Evolutionary conservation across 2,797 vertebrate species (phyloP).

Genomic region (Acipenser oxyrinchus): DNA sequence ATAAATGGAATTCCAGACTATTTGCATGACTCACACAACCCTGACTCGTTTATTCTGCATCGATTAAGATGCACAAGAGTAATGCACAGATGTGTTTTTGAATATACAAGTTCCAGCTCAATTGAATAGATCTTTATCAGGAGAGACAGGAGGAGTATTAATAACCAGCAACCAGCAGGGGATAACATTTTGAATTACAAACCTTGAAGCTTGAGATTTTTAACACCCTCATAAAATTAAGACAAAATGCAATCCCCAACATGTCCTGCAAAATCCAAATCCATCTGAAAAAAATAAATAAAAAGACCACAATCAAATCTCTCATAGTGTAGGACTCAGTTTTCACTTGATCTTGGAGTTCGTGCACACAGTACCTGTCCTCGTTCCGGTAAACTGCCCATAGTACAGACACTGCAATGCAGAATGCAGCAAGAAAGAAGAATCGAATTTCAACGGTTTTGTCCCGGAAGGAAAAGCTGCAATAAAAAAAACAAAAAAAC

Average conservation of each 20-base stretch:
- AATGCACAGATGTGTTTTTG: too few species aligned
- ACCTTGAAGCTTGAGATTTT: slow-evolving; percentile 94
- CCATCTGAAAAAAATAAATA: slow-evolving; percentile 65
- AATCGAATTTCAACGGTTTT: slow-evolving; percentile 69
- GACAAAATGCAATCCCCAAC: slow-evolving; percentile 84
- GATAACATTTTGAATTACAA: slow-evolving; percentile 15
- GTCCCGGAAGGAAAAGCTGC: slow-evolving; percentile 59
- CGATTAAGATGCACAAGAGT: too few species aligned
- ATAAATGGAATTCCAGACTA: too few species aligned
- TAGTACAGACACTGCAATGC: slow-evolving; percentile 64
- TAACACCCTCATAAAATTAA: slow-evolving; percentile 90
- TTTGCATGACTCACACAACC: too few species aligned
- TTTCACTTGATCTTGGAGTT: slow-evolving; percentile 2
- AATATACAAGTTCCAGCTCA: too few species aligned
- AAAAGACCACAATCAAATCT: slow-evolving; percentile 9
- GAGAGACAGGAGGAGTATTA: too few species aligned
- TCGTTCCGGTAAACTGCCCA: slow-evolving; percentile 92
- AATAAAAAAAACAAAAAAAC: slow-evolving; percentile 22
- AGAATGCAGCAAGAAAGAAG: slow-evolving; percentile 70
- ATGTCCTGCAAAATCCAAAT: slow-evolving; percentile 94
- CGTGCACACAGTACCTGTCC: slow-evolving; percentile 65
- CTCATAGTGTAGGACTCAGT: background rate
- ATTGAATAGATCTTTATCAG: too few species aligned
- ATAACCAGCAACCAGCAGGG: too few species aligned
- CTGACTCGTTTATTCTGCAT: too few species aligned